Evolutionary conservation across 2,888 invertebrate genomes (phyloP).

Genomic region (Plagodis pulveraria): DNA sequence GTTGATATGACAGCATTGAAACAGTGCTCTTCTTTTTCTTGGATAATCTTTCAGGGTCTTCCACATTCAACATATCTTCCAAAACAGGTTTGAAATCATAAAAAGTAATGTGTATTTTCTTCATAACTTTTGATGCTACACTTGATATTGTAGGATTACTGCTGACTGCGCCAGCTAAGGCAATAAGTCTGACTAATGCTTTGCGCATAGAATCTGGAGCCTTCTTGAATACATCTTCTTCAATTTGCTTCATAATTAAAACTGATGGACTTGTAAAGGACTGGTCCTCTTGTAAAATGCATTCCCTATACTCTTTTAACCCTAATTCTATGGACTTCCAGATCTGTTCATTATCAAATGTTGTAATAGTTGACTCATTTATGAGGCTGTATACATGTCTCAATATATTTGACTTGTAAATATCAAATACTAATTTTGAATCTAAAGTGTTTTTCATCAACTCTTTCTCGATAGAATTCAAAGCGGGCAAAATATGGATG

Average conservation of each 20-base stretch:
- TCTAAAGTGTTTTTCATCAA: slow-evolving; percentile 55
- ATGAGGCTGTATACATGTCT: slow-evolving; percentile 83
- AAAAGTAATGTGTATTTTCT: slow-evolving; percentile 87
- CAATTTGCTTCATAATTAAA: slow-evolving; percentile 84
- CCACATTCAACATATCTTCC: slow-evolving; percentile 83
- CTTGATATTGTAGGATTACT: slow-evolving; percentile 86
- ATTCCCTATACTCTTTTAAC: slow-evolving; percentile 81
- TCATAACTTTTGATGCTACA: slow-evolving; percentile 86
- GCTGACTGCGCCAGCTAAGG: slow-evolving; percentile 83
- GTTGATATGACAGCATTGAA: slow-evolving; percentile 83
- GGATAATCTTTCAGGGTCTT: slow-evolving; percentile 64
- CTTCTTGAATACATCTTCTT: slow-evolving; percentile 80
- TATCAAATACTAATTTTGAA: slow-evolving; percentile 63
- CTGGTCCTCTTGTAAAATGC: slow-evolving; percentile 65
- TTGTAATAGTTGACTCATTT: slow-evolving; percentile 75
- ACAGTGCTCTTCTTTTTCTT: slow-evolving; percentile 73
- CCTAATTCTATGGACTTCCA: slow-evolving; percentile 85
- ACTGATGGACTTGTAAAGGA: slow-evolving; percentile 70
- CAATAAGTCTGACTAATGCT: slow-evolving; percentile 78
- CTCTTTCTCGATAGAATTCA: slow-evolving; percentile 53
- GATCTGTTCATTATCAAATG: slow-evolving; percentile 69
- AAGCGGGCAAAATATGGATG: slow-evolving; percentile 58
- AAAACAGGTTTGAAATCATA: slow-evolving; percentile 85
- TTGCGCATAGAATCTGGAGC: slow-evolving; percentile 76
- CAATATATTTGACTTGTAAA: slow-evolving; percentile 82